A percentile compares a stretch with the other conserved stretches of the same genome.
Conservation (phyloP, 2,113 vertebrate genomes). For the Terrapene triunguis region DNA sequence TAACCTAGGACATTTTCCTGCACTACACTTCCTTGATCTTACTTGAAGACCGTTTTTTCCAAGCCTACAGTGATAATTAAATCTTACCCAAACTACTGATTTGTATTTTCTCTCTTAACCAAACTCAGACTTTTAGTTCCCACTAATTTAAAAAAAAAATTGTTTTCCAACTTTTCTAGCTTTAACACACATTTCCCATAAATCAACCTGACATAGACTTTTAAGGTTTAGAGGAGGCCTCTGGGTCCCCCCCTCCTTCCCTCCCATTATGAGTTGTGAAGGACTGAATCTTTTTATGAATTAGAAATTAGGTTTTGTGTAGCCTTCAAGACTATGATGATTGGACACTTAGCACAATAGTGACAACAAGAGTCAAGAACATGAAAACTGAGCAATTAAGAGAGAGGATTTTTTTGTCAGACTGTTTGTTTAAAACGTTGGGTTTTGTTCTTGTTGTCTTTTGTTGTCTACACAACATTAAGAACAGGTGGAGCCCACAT, state of each 20-base stretch:
- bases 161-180: not conserved
- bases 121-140: not conserved
- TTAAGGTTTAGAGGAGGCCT: not conserved
- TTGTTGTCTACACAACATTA: not conserved
- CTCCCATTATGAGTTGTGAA: not conserved
- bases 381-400: not conserved
- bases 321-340: not conserved
- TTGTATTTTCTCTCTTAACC: not conserved
- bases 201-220: not conserved
- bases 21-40: not conserved
- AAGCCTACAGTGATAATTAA: not conserved
- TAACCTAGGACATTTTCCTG: not conserved
- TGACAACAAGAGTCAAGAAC: not conserved
- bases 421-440: not conserved
- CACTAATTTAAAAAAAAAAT: not conserved
- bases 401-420: not conserved
- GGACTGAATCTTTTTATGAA: not conserved
- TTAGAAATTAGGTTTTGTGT: not conserved
- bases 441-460: not conserved
- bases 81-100: not conserved
- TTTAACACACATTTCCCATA: not conserved
- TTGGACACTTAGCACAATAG: not conserved
- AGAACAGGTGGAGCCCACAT: not conserved
- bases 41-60: not conserved
- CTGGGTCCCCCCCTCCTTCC: fast-evolving